Evolutionary conservation across 2,888 invertebrate genomes (phyloP), one percentile per base, ranked within the genome.

Genomic region (Endotricha flammealis): DNA sequence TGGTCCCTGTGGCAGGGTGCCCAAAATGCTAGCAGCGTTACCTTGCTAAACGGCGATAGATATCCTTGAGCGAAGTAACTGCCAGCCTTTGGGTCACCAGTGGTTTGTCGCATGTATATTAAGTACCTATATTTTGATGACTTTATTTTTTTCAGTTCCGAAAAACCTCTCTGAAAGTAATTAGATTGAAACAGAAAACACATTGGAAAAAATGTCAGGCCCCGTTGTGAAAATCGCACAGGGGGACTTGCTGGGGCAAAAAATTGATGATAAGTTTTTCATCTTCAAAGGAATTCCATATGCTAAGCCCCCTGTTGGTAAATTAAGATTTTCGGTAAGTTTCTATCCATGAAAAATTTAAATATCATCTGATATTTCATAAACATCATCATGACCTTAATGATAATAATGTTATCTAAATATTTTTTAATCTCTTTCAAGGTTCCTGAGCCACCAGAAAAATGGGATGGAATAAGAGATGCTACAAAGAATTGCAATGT

Each of bases 401-500:
- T 14, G 14, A 16, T 29, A 29, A 9, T 20, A 10, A 11, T 29
- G 29, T 10, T 10, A n/a, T 23, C 12, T 23, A 13, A 12, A 29
- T 28, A 14, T 17, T 31, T n/a, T 24, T 32, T 43, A 33, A 20
- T 29, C 40, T 41, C 43, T 25, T 70, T 63, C 16, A 44, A 87
- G 87, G 57, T 66, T 23, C 80, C 87, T 1, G 57, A 70, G 37
- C 66, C 69, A 32, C 68, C 79, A 6, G 74, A 75, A 8, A 42
- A 73, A 5, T 91, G 91, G 91, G 66, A 82, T 8, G 91, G 89
- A 1, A 74, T 90, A 6, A 83, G 90, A 59, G 90, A 92, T 68
- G 92, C 91, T 0, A 88, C 90, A 0, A 81, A 87, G 24, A 88
- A 90, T 47, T 88, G 90, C 34, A 89, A 90, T 28, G 69, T 71